phyloP scores from a whole-genome alignment of 2,797 vertebrate species.

The Margarornis squamiger region DNA sequence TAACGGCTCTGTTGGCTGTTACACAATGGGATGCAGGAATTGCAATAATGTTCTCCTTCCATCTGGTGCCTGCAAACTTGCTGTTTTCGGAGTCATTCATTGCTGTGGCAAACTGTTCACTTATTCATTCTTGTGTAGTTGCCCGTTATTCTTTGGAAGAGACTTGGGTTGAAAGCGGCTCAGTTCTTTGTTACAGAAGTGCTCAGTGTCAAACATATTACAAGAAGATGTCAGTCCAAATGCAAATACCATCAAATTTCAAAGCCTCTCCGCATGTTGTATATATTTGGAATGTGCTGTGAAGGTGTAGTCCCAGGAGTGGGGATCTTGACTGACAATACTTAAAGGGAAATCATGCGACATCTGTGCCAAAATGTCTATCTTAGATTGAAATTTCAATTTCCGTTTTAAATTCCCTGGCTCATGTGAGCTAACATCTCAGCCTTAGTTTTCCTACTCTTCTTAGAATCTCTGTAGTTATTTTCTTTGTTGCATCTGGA shows the following conservation, averaged over 20 bases:
- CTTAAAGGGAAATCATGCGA: constrained; percentile 25
- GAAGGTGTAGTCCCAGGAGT: constrained; percentile 58
- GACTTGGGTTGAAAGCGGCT: not conserved
- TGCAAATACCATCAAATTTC: constrained; percentile 40
- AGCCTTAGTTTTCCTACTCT: not conserved
- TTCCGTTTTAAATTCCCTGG: constrained; percentile 27
- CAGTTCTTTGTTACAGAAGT: constrained; percentile 44
- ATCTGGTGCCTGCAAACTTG: constrained; percentile 67
- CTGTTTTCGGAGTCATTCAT: constrained; percentile 58
- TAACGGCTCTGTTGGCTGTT: constrained; percentile 67
- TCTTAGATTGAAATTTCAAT: constrained; percentile 34
- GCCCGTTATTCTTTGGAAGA: constrained; percentile 59
- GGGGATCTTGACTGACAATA: constrained; percentile 58
- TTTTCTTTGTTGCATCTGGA: constrained; percentile 46
- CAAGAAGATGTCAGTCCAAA: constrained; percentile 54
- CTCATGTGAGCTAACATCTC: constrained; percentile 6
- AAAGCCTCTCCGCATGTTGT: constrained; percentile 16
- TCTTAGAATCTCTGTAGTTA: not conserved
- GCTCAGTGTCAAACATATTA: constrained; percentile 43
- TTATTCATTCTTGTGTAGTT: constrained; percentile 59
- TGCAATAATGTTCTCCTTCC: constrained; percentile 67
- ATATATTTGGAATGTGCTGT: constrained; percentile 43
- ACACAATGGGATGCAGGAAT: constrained; percentile 58
- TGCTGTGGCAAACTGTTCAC: constrained; percentile 64
- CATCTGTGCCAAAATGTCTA: constrained; percentile 50